These are phyloP conservation scores for Agrotis segetum DNA, from an alignment of 2,888 invertebrate genomes.

Conservation along the genomic window DNA sequence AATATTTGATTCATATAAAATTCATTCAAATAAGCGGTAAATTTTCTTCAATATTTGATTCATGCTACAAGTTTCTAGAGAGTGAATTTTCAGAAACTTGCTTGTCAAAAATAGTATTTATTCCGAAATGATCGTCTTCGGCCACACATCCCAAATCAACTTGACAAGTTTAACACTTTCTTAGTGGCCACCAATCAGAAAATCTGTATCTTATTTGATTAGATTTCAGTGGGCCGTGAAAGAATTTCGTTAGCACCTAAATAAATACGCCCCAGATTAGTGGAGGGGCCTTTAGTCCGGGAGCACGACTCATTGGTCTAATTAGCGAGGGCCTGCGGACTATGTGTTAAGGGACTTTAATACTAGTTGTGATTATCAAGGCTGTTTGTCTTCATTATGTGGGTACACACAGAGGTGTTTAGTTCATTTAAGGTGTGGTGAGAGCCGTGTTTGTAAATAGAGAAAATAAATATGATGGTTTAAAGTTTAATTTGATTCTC, in stretches of 20 bases:
- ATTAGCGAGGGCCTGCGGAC: constrained; percentile 1
- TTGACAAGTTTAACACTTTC: not conserved
- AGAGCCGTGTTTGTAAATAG: not conserved
- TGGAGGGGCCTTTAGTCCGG: constrained; percentile 28
- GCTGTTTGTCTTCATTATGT: constrained; percentile 5
- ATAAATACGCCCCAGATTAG: constrained; percentile 59
- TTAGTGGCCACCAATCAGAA: constrained; percentile 42
- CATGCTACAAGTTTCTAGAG: too few relatives aligned
- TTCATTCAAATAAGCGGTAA: too few relatives aligned
- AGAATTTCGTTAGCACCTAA: constrained; percentile 62
- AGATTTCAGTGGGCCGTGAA: constrained; percentile 57
- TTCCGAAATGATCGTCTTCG: too few relatives aligned
- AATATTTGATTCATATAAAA: too few relatives aligned
- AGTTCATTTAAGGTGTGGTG: not conserved
- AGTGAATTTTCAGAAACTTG: too few relatives aligned
- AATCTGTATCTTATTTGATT: constrained; percentile 66
- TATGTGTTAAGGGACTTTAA: constrained; percentile 14
- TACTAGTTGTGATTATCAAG: constrained; percentile 5
- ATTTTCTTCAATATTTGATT: too few relatives aligned
- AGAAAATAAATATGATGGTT: not conserved
- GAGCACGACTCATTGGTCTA: constrained; percentile 24
- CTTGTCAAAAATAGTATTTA: too few relatives aligned
- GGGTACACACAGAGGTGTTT: not conserved
- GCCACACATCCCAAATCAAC: too few relatives aligned
- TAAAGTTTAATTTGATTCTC: not conserved